Evolutionary conservation across 2,797 vertebrate species (phyloP).

Genomic region (Channallabes apus): DNA sequence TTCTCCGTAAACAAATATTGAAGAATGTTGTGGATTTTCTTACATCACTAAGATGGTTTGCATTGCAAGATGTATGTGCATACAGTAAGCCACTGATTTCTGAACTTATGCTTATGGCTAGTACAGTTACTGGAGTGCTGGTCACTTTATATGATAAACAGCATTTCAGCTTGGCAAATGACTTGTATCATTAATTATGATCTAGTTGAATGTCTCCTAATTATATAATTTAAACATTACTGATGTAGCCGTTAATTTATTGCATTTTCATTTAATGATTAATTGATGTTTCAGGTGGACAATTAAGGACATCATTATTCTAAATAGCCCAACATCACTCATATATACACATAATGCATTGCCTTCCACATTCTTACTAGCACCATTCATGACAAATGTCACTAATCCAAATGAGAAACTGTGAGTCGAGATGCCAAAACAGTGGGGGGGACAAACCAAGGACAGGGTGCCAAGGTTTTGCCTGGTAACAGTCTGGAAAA

Average conservation of each 20-base stretch:
- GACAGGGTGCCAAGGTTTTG: slow-evolving; percentile 34
- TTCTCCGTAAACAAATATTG: background rate
- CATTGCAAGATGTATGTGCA: too few species aligned
- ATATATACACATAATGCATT: background rate
- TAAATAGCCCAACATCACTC: background rate
- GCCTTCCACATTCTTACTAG: background rate
- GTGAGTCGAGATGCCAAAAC: slow-evolving; percentile 1
- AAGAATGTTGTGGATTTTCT: background rate
- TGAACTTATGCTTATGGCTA: background rate
- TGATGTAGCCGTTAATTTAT: background rate
- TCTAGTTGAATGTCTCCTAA: background rate
- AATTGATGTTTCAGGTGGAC: background rate
- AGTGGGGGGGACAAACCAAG: slow-evolving; percentile 24
- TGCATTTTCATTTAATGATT: background rate
- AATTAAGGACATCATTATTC: background rate
- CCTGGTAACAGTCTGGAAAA: slow-evolving; percentile 38
- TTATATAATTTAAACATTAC: background rate
- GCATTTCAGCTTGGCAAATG: background rate
- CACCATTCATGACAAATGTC: background rate
- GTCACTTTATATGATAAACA: background rate
- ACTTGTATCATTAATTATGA: background rate
- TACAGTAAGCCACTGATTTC: background rate
- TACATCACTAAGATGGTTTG: background rate
- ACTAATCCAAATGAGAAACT: slow-evolving; percentile 13
- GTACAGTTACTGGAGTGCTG: background rate